These are phyloP conservation scores for Sterrhoptilus dennistouni DNA, from an alignment of 2,113 vertebrate genomes.

Conservation along the genomic window DNA sequence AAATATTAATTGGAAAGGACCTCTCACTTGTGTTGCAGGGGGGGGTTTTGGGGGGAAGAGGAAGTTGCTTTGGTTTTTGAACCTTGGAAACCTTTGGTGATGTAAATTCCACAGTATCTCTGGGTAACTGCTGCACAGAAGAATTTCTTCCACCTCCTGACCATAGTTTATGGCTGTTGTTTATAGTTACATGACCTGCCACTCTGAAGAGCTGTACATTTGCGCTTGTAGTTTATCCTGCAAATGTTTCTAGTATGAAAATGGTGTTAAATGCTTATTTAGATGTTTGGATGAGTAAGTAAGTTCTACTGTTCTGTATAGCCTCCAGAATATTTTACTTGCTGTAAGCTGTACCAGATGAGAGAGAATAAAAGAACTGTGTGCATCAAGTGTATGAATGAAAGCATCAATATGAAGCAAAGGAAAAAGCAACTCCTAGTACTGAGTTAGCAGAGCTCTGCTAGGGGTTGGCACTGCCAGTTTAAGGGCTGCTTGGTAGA, in stretches of 20 bases:
- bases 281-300: background rate
- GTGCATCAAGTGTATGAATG: background rate
- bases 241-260: background rate
- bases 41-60: accelerated
- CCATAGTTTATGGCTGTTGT: background rate
- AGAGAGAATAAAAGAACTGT: background rate
- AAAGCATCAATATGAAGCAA: background rate
- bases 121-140: background rate
- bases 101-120: background rate
- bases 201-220: background rate
- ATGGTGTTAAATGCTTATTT: background rate
- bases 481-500: background rate
- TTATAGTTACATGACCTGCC: background rate
- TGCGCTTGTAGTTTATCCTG: background rate
- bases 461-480: background rate
- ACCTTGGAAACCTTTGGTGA: background rate
- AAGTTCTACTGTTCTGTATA: background rate
- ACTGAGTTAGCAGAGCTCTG: background rate
- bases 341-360: background rate
- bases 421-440: background rate
- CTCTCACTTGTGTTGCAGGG: accelerated
- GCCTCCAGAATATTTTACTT: background rate
- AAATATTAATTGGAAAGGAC: background rate
- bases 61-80: background rate
- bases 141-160: background rate